Base-by-base conservation (phyloP, 2,888 invertebrate species). In the Tinea pellionella region DNA sequence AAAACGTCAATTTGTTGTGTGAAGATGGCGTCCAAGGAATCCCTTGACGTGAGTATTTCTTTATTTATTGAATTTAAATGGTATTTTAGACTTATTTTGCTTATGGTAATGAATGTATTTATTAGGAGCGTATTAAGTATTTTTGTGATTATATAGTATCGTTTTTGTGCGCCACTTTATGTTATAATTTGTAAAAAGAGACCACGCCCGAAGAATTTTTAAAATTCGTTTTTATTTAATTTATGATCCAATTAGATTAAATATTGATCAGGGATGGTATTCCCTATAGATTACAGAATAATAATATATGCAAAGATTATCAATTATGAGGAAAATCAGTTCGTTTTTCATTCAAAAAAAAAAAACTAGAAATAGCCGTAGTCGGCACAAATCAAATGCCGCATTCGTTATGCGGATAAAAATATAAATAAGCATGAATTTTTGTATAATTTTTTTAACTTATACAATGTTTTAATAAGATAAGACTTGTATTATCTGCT, bases 21-120 rank as follows among this genome's bases (percentile, higher is more conserved):
- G 19, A 85, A 84, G 72, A 87, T 87, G 87, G 87, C 87, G 87
- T 87, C 87, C 64, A 87, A 87, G 83, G 87, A 87, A 73, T 87
- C 87, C 69, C 78, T 87, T 63, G 87, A 87, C 73, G 87, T 87
- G 69, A 87, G 87, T 87, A 77, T 70, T 67, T 15, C 15, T 57
- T 57, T 13, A 32, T 29, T 29, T 57, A 57, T 32, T 57, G 30
- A 57, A 57, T 32, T 32, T 19, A n/a, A 32, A 6, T 32, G 9
- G 8, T 11, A 19, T 32, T 32, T 19, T 57, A 11, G 3, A 12
- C 12, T 32, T 60, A 47, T 59, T 15, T 43, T 47, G 18, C 7
- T 16, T 30, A 8, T 59, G 42, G 13, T 19, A 16, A 7, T 18
- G 24, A 29, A 8, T 47, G 4, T 13, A 47, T 18, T 57, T 57